phyloP scores from a whole-genome alignment of 1,140 invertebrate species.

The Caenorhabditis elegans region WBcel235 BX284605.5:11036001-11036500 shows the following conservation, averaged over 20 bases:
- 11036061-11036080: background rate
- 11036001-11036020: no score
- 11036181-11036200: conserved; percentile 11
- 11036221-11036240: conserved; percentile 9
- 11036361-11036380: background rate
- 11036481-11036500: background rate
- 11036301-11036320: background rate
- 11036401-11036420: background rate
- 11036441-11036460: no score
- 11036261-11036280: background rate
- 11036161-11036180: background rate
- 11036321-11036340: conserved; percentile 12
- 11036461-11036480: background rate
- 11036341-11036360: conserved; percentile 5
- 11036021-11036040: background rate
- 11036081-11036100: background rate
- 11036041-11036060: background rate
- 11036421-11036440: background rate
- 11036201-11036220: background rate
- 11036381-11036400: background rate
- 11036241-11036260: background rate
- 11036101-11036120: background rate
- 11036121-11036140: conserved; percentile 13
- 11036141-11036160: background rate
- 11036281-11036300: background rate